Base-by-base conservation (phyloP, 1,140 invertebrate species). In the Diorhabda elongata region DNA sequence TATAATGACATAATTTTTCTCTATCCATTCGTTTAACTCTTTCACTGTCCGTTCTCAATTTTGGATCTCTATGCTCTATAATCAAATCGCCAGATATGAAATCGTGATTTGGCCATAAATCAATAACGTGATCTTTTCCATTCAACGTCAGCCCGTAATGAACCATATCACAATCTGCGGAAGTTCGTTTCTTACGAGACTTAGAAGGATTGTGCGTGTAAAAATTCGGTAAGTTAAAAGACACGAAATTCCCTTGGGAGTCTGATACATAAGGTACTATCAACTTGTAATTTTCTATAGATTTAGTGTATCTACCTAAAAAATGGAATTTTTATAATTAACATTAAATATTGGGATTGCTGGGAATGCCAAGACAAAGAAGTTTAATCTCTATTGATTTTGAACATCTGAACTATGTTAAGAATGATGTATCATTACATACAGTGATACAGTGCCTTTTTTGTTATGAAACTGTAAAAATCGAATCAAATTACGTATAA, bases 61-160 rank as follows among this genome's bases (percentile, higher is more conserved):
- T 79, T 62, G 80, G 58, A 52, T 76, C 70, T 42, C 83, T 78
- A 6, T 79, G 82, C 77, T 89, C 87, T 43, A 87, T 78, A 4
- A 89, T 81, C 67, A 87, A 80, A 7, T 82, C 79, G 0, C 87
- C 86, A 58, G 85, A 81, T 47, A 88, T 73, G 61, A 89, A 84
- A 41, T 82, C 80, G 64, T 81, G 78, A 75, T 87, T 88, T 7
- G 87, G 84, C 61, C 75, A 80, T 42, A 89, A 75, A 70, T 84
- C 82, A 44, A 87, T 69, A 65, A 85, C 82, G 64, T 86, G 78
- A 42, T 83, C 76, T 61, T 78, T 74, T 8, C 80, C 82, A 61
- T 82, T 77, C 44, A 86, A 77, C 4, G 79, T 75, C 45, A 87
- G 73, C 63, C 84, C 79, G 73, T 87, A 84, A 75, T 87, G 84